Evolutionary conservation across 2,113 vertebrate genomes (phyloP), one percentile per base, ranked within the genome.

Genomic region (Rhipidura dahli): DNA sequence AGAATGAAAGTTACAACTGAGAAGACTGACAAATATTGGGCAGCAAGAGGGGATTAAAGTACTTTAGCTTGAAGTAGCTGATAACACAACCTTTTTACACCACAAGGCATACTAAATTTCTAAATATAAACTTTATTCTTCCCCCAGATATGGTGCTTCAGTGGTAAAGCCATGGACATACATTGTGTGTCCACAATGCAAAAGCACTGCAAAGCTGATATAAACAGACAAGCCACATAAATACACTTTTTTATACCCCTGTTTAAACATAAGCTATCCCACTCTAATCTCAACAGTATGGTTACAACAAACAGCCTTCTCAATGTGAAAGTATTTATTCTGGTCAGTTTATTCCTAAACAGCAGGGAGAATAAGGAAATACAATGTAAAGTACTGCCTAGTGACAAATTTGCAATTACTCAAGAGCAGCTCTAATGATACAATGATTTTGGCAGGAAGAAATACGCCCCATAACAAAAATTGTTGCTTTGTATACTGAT

Each of bases 91-190:
- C 12, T 44, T 77, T 83, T 75, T 45, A 76, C 14, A 23, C 8
- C 33, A 30, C 4, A 47, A 66, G 11, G 42, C 39, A 51, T 80
- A 40, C 17, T 30, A 63, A 7, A 61, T 81, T 87, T 89, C 33
- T 75, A 68, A 83, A 78, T 61, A 77, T 6, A 68, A n/a, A 33
- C 50, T 45, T 87, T n/a, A 40, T 45, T 76, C 7, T 80, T 57
- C 49, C 63, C n/a, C 39, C 8, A 63, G 19, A 40, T 57, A 45
- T 0, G 0, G 27, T 73, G 63, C 12, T 72, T 83, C 2, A 2
- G 31, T 54, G 22, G 40, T 23, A 86, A 90, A 92, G 53, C 24
- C 59, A 61, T 8, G 84, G 28, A 30, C n/a, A 56, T 6, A n/a
- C 4, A 8, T 23, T 33, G 7, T 59, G 21, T 19, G 19, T 19